Base-by-base conservation (phyloP, 2,797 vertebrate genomes). In the Cyprinodon diabolis region DNA sequence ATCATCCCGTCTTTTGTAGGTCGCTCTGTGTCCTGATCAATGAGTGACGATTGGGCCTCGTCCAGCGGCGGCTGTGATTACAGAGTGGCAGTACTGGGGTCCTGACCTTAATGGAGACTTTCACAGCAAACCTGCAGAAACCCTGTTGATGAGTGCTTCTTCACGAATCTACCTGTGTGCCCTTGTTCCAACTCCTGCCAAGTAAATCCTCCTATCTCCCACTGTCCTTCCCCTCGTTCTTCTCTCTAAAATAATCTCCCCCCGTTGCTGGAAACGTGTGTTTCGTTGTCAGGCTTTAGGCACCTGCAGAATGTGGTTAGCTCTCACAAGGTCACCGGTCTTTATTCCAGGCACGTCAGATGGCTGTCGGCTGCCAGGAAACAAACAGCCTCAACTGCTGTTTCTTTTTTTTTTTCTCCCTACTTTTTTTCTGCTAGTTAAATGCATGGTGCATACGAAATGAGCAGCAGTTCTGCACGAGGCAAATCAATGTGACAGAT, bases 311-410 rank as follows among this genome's bases (percentile, higher is more conserved):
- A 90, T 74, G 84, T 70, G 76, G 87, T 88, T 66, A 74, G 71
- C 71, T 86, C 75, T 78, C 79, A 62, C 90, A 93, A 92, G 91
- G 93, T 93, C 87, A 86, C 67, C 65, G 25, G 62, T 83, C 79
- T 87, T 82, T 57, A 92, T 93, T 92, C 90, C 67, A 82, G 77
- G 83, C 92, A 92, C 83, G 84, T 78, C 74, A 74, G 73, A 70
- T 76, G 82, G 76, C 81, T 80, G 80, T 66, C 68, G 58, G 76
- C 75, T 76, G 82, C 76, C 49, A 47, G 77, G 73, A 90, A 90
- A 87, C 87, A 88, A 88, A 79, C 73, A 63, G 45, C 69, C 66
- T 76, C 68, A 78, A 79, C 55, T 77, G 62, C 77, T 69, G 73
- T 75, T 37, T 40, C 58, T 45, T 45, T 6, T 4, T 5, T 7